Evolutionary conservation across 2,113 vertebrate species (phyloP).

Genomic region (Semnopithecus entellus): DNA sequence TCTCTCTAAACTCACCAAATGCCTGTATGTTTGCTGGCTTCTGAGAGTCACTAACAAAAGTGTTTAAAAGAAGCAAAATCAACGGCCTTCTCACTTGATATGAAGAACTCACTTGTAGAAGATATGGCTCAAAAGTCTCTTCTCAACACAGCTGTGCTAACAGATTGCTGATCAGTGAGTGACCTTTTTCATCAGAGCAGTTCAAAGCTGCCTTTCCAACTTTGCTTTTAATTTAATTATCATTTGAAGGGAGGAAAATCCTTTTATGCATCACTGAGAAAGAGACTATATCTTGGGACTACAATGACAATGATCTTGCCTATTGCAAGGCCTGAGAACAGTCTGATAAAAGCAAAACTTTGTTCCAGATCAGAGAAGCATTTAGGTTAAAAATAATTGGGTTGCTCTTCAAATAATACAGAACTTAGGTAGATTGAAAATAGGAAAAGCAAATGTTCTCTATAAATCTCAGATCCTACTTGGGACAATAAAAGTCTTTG

Average conservation of each 20-base stretch:
- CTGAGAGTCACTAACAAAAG: conserved; percentile 49
- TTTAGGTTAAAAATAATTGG: conserved; percentile 71
- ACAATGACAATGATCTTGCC: conserved; percentile 73
- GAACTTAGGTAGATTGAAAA: conserved; percentile 2
- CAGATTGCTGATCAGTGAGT: conserved; percentile 66
- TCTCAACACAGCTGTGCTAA: conserved; percentile 72
- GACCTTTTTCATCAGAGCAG: conserved; percentile 78
- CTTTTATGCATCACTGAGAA: conserved; percentile 77
- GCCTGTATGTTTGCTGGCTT: conserved; percentile 34
- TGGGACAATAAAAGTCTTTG: not conserved
- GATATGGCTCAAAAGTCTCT: not conserved
- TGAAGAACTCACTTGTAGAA: conserved; percentile 47
- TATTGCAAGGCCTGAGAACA: conserved; percentile 75
- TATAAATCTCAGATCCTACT: not conserved
- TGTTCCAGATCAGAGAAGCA: conserved; percentile 72
- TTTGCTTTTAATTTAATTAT: conserved; percentile 84
- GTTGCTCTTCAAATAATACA: conserved; percentile 71
- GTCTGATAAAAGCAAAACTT: conserved; percentile 76
- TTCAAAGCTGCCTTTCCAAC: conserved; percentile 74
- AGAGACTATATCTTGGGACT: conserved; percentile 67
- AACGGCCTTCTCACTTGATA: conserved; percentile 39
- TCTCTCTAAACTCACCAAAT: conserved; percentile 10
- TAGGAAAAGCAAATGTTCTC: conserved; percentile 36
- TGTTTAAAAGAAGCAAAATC: conserved; percentile 49
- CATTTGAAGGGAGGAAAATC: conserved; percentile 68